phyloP scores from a whole-genome alignment of 2,888 invertebrate genomes.

The Rotaria macrura region DNA sequence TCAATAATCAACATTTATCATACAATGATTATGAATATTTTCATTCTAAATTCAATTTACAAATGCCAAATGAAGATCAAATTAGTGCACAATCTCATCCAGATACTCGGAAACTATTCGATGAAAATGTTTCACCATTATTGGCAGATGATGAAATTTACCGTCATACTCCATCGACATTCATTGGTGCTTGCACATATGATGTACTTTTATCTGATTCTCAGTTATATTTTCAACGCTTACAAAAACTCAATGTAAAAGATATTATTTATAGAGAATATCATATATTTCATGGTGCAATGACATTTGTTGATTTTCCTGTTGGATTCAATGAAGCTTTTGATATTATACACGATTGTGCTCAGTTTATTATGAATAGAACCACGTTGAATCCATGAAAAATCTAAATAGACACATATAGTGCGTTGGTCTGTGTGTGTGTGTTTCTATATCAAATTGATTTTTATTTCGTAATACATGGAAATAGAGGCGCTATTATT shows the following conservation, averaged over 20 bases:
- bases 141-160: neutral
- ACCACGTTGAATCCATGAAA: neutral
- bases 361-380: neutral
- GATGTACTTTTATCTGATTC: neutral
- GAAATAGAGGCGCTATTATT: too few relatives aligned
- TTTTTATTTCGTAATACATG: too few relatives aligned
- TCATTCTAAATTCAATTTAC: neutral
- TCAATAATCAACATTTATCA: constrained; percentile 17
- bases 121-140: constrained; percentile 3
- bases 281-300: constrained; percentile 10
- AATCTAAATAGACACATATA: too few relatives aligned
- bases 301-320: constrained; percentile 11
- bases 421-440: too few relatives aligned
- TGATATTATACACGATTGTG: neutral
- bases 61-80: neutral
- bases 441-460: too few relatives aligned
- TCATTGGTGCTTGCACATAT: constrained; percentile 3
- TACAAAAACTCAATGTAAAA: neutral
- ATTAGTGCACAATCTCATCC: neutral
- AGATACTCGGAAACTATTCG: neutral
- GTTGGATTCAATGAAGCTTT: neutral
- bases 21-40: neutral
- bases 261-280: neutral
- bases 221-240: neutral
- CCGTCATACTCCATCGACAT: neutral